Evolutionary conservation across 92 coral and sea anemone genomes (phyloP), one percentile per base, ranked within the genome.

Genomic region (Plumapathes pennacea): DNA sequence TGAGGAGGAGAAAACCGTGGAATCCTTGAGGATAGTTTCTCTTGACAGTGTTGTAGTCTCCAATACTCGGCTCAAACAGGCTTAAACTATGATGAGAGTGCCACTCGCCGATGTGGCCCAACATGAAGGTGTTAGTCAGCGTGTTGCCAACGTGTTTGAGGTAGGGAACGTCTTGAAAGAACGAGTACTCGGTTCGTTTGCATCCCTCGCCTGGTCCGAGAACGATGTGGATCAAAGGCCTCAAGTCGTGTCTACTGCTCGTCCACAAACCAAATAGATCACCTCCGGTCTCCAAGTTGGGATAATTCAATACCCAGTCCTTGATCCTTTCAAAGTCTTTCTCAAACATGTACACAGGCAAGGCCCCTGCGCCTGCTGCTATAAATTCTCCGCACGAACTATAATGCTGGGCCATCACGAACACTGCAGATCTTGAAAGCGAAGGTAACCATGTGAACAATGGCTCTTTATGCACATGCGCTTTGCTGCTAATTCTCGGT

Each of bases 61-160:
- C 97, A 0, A 24, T 33, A 49, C 97, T 90, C 32, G 97, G 97
- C 19, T 71, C 28, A 40, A 29, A 61, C 27, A 90, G 76, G 14
- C 60, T 62, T 69, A 82, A 77, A 4, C 54, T 73, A 31, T 90
- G 90, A 31, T 86, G 97, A 2, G 97, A 90, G 50, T 86, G 90
- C 97, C 97, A 90, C 45, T 90, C 97, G 14, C 97, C 97, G 38
- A 90, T 78, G 60, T 90, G 95, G 26, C 97, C 76, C 9, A 86
- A 59, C 90, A 82, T 78, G 76, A 61, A 90, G 19, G 38, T 50
- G 0, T 68, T 32, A 0, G 92, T 86, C 36, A 90, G 65, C 5
- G 78, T 56, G 25, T 57, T 59, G 5, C 95, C 97, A 48, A 86
- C 85, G 18, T 76, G 72, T 45, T 60, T 54, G 36, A 90, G 67